Conservation (phyloP, 2,797 vertebrate species). For the Hippopotamyrus pictus region DNA sequence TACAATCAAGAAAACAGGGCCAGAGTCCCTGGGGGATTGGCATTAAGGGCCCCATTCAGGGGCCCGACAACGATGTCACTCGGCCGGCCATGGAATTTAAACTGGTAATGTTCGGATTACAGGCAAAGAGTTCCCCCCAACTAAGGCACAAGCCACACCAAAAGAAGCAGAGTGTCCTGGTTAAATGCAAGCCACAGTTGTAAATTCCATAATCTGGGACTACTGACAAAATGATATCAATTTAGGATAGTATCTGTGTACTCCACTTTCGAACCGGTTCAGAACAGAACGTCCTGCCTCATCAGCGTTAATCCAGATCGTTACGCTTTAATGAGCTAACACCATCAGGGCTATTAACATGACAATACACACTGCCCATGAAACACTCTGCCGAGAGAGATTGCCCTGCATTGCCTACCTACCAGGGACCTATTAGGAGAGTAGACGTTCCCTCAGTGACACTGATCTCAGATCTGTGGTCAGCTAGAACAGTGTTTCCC, state of each 20-base stretch:
- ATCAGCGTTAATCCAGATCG: conserved; percentile 8
- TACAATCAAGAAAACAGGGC: background rate
- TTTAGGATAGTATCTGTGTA: background rate
- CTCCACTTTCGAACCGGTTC: conserved; percentile 15
- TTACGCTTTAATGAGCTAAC: conserved; percentile 23
- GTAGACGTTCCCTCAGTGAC: background rate
- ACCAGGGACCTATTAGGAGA: background rate
- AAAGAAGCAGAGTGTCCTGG: background rate
- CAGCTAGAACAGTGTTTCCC: background rate
- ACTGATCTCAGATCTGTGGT: background rate
- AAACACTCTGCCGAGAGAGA: background rate
- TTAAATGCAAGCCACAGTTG: background rate
- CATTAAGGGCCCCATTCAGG: background rate
- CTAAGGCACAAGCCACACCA: background rate
- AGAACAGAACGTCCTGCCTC: conserved; percentile 10
- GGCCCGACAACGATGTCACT: background rate
- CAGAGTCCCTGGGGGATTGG: background rate
- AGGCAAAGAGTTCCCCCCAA: background rate
- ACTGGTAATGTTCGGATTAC: background rate
- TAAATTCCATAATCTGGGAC: background rate
- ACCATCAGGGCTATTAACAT: conserved; percentile 13
- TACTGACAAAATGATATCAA: background rate
- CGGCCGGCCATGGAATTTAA: background rate
- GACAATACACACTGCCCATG: background rate
- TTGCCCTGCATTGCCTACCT: background rate